Evolutionary conservation across 2,888 invertebrate species (phyloP), one percentile per base, ranked within the genome.

Genomic region (Theodoxus fluviatilis): DNA sequence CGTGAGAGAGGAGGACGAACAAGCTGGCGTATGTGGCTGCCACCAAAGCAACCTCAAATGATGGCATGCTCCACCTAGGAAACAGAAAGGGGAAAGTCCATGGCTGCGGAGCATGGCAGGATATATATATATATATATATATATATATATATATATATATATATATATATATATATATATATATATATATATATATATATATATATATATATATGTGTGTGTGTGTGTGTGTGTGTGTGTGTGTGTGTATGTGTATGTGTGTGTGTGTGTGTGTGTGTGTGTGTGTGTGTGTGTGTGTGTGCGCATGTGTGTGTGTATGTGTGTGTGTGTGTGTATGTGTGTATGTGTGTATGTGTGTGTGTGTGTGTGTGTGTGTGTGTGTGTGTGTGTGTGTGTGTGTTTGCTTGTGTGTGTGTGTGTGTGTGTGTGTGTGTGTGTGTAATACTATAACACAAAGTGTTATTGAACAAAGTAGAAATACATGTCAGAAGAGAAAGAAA

Each of bases 351-450:
- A 25, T 47, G 59, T 59, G 61, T 22, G 47, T 68, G 37, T 57
- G 7, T 55, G 55, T 37, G 68, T 55, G 35, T 59, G 22, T 57
- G 59, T 49, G 38, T 59, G 68, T 68, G 2, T 57, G 59, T 61
- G 59, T 61, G 43, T 40, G 31, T 49, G 1, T 38, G 33, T 31
- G 59, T 12, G 59, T 31, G 59, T n/a, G 15, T 59, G 59, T 31
- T 4, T 31, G 33, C 15, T 2, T 55, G 55, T 25, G 25, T 55
- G 55, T 55, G 55, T 55, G 55, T 55, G 55, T 25, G 3, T 25
- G 40, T 22, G 1, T 40, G 28, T 57, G 0, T 35, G 35, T 52
- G 55, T 22, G 52, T 37, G 37, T 33, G 55, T 55, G 55, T 25
- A 3, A 52, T 22, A 52, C 52, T 6, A 7, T 18, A 15, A 15